Percentiles rank a stretch among this genome's conserved stretches.
Conservation (phyloP, 2,797 vertebrate species). For the Macrochelys suwanniensis region DNA sequence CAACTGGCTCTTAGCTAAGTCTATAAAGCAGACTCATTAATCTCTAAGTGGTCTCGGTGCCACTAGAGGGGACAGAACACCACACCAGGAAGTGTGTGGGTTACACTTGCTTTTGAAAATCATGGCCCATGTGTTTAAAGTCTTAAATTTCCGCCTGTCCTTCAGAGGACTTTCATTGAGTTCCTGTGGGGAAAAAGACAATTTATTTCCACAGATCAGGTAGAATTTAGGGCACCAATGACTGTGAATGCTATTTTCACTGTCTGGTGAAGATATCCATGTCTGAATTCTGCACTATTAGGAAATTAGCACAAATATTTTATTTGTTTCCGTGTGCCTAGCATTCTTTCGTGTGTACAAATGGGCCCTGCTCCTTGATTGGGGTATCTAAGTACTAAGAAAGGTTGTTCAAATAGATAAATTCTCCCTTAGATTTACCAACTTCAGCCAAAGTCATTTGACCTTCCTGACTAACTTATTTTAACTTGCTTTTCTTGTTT, state of each 20-base stretch:
- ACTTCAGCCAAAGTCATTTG: conserved; percentile 46
- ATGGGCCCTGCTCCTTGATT: not conserved
- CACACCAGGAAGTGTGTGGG: too few relatives aligned
- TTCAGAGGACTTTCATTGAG: not conserved
- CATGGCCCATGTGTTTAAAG: not conserved
- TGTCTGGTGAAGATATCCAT: not conserved
- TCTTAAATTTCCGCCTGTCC: not conserved
- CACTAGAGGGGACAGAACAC: too few relatives aligned
- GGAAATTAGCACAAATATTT: not conserved
- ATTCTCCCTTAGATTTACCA: conserved; percentile 5
- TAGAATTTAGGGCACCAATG: not conserved
- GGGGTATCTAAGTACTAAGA: not conserved
- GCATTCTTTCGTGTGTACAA: not conserved
- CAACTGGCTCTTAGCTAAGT: too few relatives aligned
- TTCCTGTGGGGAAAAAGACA: not conserved
- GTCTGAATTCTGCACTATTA: not conserved
- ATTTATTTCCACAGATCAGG: not conserved
- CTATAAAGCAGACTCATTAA: too few relatives aligned
- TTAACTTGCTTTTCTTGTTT: conserved; percentile 72
- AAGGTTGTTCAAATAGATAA: conserved; percentile 29
- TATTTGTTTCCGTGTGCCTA: not conserved
- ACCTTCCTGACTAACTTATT: conserved; percentile 36
- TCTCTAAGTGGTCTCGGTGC: too few relatives aligned
- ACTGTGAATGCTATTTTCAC: not conserved
- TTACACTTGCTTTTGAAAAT: too few relatives aligned